Conservation (phyloP, 2,113 vertebrate species). For the Notothenia coriiceps region DNA sequence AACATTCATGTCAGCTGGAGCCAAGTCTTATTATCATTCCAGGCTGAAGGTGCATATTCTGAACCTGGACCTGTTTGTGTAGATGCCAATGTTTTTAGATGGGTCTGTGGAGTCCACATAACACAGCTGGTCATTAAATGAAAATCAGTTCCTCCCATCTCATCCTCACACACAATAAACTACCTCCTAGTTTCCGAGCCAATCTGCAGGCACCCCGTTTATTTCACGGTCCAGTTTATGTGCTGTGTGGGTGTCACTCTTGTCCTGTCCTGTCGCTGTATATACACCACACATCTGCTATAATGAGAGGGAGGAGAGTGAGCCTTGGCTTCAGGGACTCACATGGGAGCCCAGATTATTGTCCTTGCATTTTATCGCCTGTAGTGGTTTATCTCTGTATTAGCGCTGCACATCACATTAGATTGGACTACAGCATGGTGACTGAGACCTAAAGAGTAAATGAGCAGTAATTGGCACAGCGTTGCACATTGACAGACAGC, state of each 20-base stretch:
- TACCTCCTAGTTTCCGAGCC: slow-evolving; percentile 30
- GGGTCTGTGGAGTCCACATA: slow-evolving; percentile 53
- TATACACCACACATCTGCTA: slow-evolving; percentile 52
- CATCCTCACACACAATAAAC: slow-evolving; percentile 61
- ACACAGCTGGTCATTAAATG: slow-evolving; percentile 73
- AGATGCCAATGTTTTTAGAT: slow-evolving; percentile 59
- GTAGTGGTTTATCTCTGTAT: slow-evolving; percentile 46
- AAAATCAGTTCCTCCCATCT: slow-evolving; percentile 64
- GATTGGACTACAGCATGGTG: slow-evolving; percentile 41
- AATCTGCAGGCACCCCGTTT: slow-evolving; percentile 52
- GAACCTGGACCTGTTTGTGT: slow-evolving; percentile 21
- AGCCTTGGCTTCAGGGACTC: slow-evolving; percentile 70
- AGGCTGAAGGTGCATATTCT: slow-evolving; percentile 36
- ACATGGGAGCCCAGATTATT: slow-evolving; percentile 48
- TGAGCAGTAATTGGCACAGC: slow-evolving; percentile 39
- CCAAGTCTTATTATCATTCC: slow-evolving; percentile 63
- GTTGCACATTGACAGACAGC: slow-evolving; percentile 25
- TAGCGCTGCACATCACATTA: slow-evolving; percentile 45
- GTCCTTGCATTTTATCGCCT: slow-evolving; percentile 47
- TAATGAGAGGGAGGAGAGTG: slow-evolving; percentile 60
- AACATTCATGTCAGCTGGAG: slow-evolving; percentile 66
- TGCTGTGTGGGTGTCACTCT: slow-evolving; percentile 50
- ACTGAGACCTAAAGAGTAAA: slow-evolving; percentile 51
- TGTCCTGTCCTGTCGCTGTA: slow-evolving; percentile 51
- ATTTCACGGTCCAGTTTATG: slow-evolving; percentile 71